phyloP scores from a whole-genome alignment of 2,113 vertebrate species.

The Megaptera novaeangliae region DNA sequence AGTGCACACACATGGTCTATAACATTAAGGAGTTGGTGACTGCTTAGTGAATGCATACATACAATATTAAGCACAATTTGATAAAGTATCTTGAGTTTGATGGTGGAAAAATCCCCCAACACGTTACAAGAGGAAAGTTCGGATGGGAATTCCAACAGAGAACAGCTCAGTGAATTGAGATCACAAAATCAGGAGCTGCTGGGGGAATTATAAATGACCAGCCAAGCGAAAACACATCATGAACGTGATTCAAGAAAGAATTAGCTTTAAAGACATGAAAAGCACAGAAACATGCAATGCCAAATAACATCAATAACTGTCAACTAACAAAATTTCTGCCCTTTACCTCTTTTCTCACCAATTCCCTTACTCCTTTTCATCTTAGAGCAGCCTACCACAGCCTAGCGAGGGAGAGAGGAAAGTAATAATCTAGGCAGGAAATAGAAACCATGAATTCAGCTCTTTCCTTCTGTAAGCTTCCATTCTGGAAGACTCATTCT shows the following conservation, averaged over 20 bases:
- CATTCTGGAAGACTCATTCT: not conserved
- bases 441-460: not conserved
- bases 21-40: not conserved
- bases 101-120: not conserved
- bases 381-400: too few relatives aligned
- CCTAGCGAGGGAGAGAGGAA: not conserved
- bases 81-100: not conserved
- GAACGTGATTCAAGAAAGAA: not conserved
- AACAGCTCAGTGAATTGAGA: not conserved
- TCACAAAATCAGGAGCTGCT: not conserved
- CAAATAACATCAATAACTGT: not conserved
- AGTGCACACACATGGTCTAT: fast-evolving
- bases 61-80: not conserved
- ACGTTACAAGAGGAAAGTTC: not conserved
- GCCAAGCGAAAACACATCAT: not conserved
- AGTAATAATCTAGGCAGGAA: not conserved
- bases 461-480: not conserved
- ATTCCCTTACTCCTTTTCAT: not conserved
- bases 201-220: not conserved
- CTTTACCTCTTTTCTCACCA: not conserved
- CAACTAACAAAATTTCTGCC: not conserved
- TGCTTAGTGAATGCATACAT: not conserved
- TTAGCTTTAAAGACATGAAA: not conserved
- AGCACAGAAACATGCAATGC: not conserved
- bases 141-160: not conserved